These are phyloP conservation scores for Entelurus aequoreus DNA, from an alignment of 2,113 vertebrate species.

Conservation along the genomic window DNA sequence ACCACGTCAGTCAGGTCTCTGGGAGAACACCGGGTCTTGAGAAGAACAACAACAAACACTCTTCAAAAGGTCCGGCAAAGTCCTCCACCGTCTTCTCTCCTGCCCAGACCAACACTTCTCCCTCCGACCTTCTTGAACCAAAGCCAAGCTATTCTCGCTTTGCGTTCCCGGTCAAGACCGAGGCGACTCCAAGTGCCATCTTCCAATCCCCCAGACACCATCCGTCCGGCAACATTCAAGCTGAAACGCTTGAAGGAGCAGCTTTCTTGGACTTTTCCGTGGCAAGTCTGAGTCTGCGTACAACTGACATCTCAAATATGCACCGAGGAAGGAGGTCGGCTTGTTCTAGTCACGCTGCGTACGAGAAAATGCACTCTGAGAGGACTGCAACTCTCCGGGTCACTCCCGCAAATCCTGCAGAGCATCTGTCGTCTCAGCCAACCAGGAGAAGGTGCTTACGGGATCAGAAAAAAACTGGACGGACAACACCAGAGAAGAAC, in stretches of 20 bases:
- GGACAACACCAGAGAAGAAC: neutral
- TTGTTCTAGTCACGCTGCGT: neutral
- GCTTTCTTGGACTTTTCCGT: constrained; percentile 1
- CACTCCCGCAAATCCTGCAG: constrained; percentile 11
- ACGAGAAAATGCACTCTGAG: constrained; percentile 13
- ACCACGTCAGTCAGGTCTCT: neutral
- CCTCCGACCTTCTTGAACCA: constrained; percentile 21
- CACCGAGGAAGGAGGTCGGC: too few species aligned
- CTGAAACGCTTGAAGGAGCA: constrained; percentile 5
- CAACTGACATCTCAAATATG: neutral
- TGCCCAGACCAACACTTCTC: constrained; percentile 32
- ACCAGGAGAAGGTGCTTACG: constrained; percentile 12
- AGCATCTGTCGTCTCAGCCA: constrained; percentile 9
- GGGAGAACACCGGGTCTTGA: constrained; percentile 29
- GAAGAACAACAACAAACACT: constrained; percentile 25
- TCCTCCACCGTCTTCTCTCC: constrained; percentile 26
- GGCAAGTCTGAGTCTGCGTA: too few species aligned
- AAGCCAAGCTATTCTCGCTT: constrained; percentile 40
- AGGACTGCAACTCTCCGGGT: constrained; percentile 6
- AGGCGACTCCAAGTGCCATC: constrained; percentile 25
- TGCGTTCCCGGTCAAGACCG: constrained; percentile 11
- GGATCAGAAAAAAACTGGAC: constrained; percentile 3
- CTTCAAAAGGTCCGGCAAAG: constrained; percentile 38
- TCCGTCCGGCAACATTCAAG: constrained; percentile 30
- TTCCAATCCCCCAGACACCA: constrained; percentile 44